These are phyloP conservation scores for Podocnemis expansa DNA, from an alignment of 2,113 vertebrate genomes.

Conservation along the genomic window DNA sequence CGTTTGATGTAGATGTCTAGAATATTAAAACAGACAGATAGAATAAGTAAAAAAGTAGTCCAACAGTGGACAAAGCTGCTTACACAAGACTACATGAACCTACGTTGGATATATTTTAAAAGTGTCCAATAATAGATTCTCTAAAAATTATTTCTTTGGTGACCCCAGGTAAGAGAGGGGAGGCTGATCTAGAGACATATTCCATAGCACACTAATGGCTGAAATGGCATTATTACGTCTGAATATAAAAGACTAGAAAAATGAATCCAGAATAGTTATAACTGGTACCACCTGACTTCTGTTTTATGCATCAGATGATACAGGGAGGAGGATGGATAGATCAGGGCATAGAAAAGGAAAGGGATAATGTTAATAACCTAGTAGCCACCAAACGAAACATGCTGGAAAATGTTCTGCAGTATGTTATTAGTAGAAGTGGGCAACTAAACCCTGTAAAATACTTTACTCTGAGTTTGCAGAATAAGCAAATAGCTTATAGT, in stretches of 20 bases:
- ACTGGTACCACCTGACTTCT: background rate
- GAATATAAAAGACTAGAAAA: background rate
- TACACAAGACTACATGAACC: background rate
- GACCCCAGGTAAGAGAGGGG: background rate
- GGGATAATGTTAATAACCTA: conserved; percentile 2
- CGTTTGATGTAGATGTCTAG: background rate
- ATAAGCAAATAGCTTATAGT: background rate
- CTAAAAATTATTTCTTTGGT: background rate
- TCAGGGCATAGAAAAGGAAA: conserved; percentile 27
- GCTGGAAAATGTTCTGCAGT: conserved; percentile 15
- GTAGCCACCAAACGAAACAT: background rate
- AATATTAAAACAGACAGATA: background rate
- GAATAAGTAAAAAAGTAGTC: background rate
- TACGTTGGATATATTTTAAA: background rate
- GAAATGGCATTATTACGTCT: background rate
- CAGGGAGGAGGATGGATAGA: conserved; percentile 20
- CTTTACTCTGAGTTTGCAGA: background rate
- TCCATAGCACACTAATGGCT: background rate
- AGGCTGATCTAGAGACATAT: background rate
- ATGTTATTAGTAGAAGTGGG: background rate
- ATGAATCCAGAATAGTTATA: background rate
- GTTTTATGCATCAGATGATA: background rate
- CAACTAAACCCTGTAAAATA: background rate
- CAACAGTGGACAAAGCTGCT: background rate
- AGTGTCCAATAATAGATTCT: background rate